Percentiles rank a stretch among this genome's conserved stretches.
phyloP scores from a whole-genome alignment of 2,888 invertebrate genomes.

The Abrostola tripartita region DNA sequence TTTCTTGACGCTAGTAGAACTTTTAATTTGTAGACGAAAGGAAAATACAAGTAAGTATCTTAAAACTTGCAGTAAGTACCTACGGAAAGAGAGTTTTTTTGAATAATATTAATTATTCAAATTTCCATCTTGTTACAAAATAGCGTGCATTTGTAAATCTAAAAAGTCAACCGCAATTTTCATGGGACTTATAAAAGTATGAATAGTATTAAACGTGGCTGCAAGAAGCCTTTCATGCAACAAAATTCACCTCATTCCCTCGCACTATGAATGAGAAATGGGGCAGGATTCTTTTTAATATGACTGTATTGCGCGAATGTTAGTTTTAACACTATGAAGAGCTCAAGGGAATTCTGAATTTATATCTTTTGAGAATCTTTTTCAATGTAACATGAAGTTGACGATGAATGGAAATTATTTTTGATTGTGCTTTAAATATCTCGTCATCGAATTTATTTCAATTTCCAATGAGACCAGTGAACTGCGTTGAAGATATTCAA shows the following conservation, averaged over 20 bases:
- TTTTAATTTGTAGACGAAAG: neutral
- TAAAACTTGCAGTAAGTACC: no score
- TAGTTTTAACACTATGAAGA: slow-evolving; percentile 35
- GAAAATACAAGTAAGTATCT: no score
- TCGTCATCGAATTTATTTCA: no score
- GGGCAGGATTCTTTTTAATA: slow-evolving; percentile 45
- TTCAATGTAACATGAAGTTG: neutral
- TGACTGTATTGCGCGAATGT: slow-evolving; percentile 17
- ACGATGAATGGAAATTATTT: no score
- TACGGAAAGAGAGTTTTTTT: no score
- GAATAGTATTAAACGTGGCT: slow-evolving; percentile 59
- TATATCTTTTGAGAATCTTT: neutral
- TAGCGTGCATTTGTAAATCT: slow-evolving; percentile 33
- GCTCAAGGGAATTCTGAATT: slow-evolving; percentile 4
- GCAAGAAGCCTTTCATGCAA: slow-evolving; percentile 58
- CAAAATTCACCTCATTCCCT: slow-evolving; percentile 64
- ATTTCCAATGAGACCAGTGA: no score
- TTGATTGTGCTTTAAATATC: no score
- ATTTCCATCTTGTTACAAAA: slow-evolving; percentile 40
- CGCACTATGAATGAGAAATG: slow-evolving; percentile 58
- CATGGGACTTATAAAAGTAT: slow-evolving; percentile 57
- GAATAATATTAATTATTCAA: no score
- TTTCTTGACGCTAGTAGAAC: no score
- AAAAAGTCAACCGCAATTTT: slow-evolving; percentile 55
- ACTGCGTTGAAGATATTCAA: no score